Evolutionary conservation across 2,888 invertebrate species (phyloP), one percentile per base, ranked within the genome.

Genomic region (Tachina lurida): DNA sequence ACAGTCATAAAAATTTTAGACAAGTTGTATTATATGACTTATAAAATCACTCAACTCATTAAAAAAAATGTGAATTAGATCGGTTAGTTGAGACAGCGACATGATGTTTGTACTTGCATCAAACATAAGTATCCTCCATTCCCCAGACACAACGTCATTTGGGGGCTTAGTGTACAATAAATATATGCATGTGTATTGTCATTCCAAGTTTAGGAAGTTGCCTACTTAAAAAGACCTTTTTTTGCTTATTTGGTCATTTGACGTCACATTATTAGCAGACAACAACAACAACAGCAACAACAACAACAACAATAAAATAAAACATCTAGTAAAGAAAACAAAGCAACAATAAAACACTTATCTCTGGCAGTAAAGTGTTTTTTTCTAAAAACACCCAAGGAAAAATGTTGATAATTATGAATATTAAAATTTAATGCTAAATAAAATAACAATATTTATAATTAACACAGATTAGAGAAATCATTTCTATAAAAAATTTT

Each of bases 161-260:
- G 31, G 31, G 31, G 31, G 31, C 31, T 31, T 31, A 31, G 31
- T 31, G 31, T 31, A 31, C 31, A 31, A 7, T 31, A 31, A 7
- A 31, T 31, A 7, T 8, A 19, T 31, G 31, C 58, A 31, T 31
- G 58, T 58, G 12, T 15, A 31, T 13, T 62, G 19, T 41, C 41
- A 58, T 76, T 75, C 22, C 67, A 81, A 73, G 80, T 63, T 84
- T 77, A 78, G 68, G 81, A 85, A 85, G 82, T 82, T 85, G 85
- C 86, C 83, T 73, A 86, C 83, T 68, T 80, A 56, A 83, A 75
- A 76, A 45, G 77, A 31, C 12, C 22, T 77, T 68, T 77, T 68
- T 79, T 62, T 73, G 67, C 86, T 83, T 76, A 83, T 86, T 79
- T 86, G 83, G 86, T 54, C 67, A 68, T 83, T 86, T 86, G 86